Percentiles rank a stretch among this genome's conserved stretches.
Conservation (phyloP, 2,113 vertebrate species). For the Podocnemis expansa region DNA sequence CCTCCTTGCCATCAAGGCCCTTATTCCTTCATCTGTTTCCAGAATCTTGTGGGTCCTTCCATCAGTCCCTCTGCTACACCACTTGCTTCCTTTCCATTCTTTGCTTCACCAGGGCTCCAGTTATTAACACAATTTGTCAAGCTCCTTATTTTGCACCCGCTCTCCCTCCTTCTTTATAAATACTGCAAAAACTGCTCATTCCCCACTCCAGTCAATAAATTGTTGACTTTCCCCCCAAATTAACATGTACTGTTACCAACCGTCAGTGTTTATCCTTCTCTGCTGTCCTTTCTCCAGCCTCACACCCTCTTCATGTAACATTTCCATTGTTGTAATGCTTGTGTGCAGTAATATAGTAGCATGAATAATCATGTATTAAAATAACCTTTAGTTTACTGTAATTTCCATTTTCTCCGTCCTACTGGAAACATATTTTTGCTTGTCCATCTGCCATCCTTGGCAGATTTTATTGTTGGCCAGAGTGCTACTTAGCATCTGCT, state of each 20-base stretch:
- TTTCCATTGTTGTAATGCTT: neutral
- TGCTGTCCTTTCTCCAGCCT: neutral
- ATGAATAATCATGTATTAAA: neutral
- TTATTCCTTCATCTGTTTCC: neutral
- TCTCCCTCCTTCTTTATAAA: neutral
- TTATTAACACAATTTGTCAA: neutral
- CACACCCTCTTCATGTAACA: neutral
- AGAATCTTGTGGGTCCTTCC: neutral
- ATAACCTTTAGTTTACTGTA: neutral
- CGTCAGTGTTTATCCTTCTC: neutral
- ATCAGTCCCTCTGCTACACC: neutral
- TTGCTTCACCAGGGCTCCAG: neutral
- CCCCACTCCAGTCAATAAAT: neutral
- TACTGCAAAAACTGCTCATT: neutral
- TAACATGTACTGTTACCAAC: neutral
- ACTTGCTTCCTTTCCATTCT: neutral
- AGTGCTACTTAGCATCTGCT: slow-evolving; percentile 4
- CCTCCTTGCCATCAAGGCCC: neutral
- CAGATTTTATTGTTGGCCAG: slow-evolving; percentile 20
- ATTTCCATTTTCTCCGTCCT: neutral
- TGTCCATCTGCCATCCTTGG: neutral
- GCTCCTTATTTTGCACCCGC: neutral
- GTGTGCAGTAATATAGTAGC: neutral
- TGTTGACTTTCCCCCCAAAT: neutral
- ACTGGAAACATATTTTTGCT: neutral